A percentile compares a stretch with the other conserved stretches of the same genome.
These are phyloP conservation scores for Thryonomys swinderianus DNA, from an alignment of 2,113 vertebrate genomes.

Conservation along the genomic window DNA sequence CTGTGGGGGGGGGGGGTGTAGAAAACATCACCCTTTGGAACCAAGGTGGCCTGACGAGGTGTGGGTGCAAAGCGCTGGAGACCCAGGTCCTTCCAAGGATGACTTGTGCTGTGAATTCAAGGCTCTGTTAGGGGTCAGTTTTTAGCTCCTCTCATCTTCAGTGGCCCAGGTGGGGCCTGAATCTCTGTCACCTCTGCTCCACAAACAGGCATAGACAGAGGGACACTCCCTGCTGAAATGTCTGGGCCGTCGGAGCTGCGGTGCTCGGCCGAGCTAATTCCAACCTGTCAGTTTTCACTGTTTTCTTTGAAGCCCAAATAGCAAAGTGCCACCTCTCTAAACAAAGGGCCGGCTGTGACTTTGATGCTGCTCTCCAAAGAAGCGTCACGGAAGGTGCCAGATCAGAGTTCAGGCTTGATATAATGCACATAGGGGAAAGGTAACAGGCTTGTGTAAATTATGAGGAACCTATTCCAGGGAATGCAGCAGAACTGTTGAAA, in stretches of 20 bases:
- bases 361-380: neutral
- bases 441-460: neutral
- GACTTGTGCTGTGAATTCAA: constrained; percentile 45
- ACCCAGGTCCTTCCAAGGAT: neutral
- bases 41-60: neutral
- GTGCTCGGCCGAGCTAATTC: constrained; percentile 42
- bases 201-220: neutral
- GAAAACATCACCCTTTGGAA: neutral
- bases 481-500: constrained; percentile 6
- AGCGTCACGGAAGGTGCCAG: neutral
- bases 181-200: neutral
- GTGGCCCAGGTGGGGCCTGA: neutral
- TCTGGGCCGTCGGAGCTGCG: neutral
- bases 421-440: neutral
- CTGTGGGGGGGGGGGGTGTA: neutral
- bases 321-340: neutral
- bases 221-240: constrained; percentile 27
- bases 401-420: neutral
- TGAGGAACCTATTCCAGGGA: neutral
- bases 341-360: neutral
- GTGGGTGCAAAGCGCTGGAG: neutral
- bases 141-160: constrained; percentile 60
- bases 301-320: constrained; percentile 30
- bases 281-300: constrained; percentile 56
- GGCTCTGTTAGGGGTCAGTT: constrained; percentile 49